Percentiles rank a stretch among this genome's conserved stretches.
Evolutionary conservation across 2,888 invertebrate species (phyloP).

Genomic region (Calephelis perditalis): DNA sequence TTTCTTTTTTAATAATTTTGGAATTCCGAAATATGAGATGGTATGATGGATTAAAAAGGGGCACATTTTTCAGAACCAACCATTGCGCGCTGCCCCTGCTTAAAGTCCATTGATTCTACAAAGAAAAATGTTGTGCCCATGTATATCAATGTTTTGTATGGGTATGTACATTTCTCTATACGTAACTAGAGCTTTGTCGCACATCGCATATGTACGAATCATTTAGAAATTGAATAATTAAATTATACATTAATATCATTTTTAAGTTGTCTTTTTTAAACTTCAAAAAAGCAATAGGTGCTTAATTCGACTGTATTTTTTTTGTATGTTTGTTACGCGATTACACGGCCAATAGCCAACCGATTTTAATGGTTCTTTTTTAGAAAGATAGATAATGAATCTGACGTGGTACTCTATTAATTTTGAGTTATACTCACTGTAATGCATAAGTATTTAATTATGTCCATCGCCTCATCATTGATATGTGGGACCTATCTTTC

Average conservation of each 20-base stretch:
- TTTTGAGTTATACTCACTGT: not conserved
- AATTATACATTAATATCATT: not conserved
- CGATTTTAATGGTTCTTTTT: too few relatives aligned
- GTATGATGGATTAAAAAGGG: too few relatives aligned
- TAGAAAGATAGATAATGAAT: too few relatives aligned
- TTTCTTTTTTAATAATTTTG: too few relatives aligned
- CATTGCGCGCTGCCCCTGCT: slow-evolving; percentile 3
- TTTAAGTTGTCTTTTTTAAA: not conserved
- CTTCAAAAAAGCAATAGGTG: not conserved
- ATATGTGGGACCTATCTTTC: too few relatives aligned
- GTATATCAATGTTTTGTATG: not conserved
- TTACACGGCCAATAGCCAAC: too few relatives aligned
- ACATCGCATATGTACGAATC: not conserved
- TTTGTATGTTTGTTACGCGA: not conserved
- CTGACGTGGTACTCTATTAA: too few relatives aligned
- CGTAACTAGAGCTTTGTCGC: slow-evolving; percentile 8
- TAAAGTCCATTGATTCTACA: not conserved
- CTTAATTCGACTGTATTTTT: not conserved
- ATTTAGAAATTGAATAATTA: not conserved
- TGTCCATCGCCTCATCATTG: not conserved
- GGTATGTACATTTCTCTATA: slow-evolving; percentile 5
- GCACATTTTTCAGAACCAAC: not conserved
- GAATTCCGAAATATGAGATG: too few relatives aligned
- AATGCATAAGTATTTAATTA: not conserved
- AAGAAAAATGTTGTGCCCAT: not conserved